phyloP scores from a whole-genome alignment of 1,140 invertebrate species.

The Dreissena polymorpha region DNA sequence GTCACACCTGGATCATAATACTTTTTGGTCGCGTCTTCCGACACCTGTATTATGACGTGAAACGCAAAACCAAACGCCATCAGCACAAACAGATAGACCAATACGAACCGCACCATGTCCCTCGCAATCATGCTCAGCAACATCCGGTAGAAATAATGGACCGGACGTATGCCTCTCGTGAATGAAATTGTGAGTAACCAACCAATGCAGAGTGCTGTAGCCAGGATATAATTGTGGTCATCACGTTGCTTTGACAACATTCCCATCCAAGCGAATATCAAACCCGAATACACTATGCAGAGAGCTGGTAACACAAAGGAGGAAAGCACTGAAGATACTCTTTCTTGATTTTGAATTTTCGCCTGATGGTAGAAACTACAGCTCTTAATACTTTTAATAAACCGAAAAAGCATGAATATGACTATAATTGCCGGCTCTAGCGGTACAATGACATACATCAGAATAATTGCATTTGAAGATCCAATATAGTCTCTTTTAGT shows the following conservation, averaged over 20 bases:
- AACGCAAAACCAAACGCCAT: conserved; percentile 73
- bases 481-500: conserved; percentile 41
- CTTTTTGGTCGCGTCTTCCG: conserved; percentile 36
- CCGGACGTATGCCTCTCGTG: conserved; percentile 70
- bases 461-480: conserved; percentile 30
- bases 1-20: conserved; percentile 64
- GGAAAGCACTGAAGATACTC: conserved; percentile 7
- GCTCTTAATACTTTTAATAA: conserved; percentile 11
- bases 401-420: conserved; percentile 52
- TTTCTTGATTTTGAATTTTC: conserved; percentile 6
- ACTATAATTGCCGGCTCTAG: conserved; percentile 66
- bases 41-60: conserved; percentile 68
- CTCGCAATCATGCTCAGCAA: conserved; percentile 73
- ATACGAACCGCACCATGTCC: conserved; percentile 71
- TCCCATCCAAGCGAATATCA: conserved; percentile 68
- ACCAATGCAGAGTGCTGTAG: conserved; percentile 67
- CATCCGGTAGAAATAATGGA: conserved; percentile 76
- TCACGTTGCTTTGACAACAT: conserved; percentile 53
- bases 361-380: conserved; percentile 17
- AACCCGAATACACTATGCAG: conserved; percentile 59
- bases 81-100: conserved; percentile 75
- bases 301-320: conserved; percentile 47
- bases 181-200: conserved; percentile 73
- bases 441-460: conserved; percentile 63
- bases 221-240: conserved; percentile 69